phyloP scores from a whole-genome alignment of 2,888 invertebrate species.

The Brenthis ino region DNA sequence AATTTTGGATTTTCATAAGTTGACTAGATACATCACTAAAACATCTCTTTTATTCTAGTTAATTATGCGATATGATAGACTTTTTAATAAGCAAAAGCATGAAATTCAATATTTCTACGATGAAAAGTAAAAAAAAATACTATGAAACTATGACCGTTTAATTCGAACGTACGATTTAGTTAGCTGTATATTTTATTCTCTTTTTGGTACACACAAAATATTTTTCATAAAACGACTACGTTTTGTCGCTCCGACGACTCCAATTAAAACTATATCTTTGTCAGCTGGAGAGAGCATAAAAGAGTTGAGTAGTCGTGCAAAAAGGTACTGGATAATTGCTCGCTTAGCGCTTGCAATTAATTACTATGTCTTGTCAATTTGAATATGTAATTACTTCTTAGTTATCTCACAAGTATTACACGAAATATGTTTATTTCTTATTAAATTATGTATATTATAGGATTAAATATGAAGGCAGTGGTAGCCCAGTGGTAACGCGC shows the following conservation, averaged over 20 bases:
- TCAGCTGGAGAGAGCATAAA: slow-evolving; percentile 61
- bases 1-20: neutral
- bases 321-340: slow-evolving; percentile 67
- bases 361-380: slow-evolving; percentile 62
- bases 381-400: slow-evolving; percentile 41
- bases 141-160: neutral
- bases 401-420: neutral
- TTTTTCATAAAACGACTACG: slow-evolving; percentile 71
- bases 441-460: too few relatives aligned
- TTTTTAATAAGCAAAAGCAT: too few relatives aligned
- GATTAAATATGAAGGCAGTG: too few relatives aligned
- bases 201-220: slow-evolving; percentile 43
- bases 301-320: slow-evolving; percentile 61
- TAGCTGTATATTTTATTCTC: neutral
- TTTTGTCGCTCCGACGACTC: slow-evolving; percentile 70
- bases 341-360: slow-evolving; percentile 52
- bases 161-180: too few relatives aligned
- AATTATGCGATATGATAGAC: too few relatives aligned
- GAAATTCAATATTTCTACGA: too few relatives aligned
- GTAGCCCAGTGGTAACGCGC: too few relatives aligned
- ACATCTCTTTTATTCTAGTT: too few relatives aligned
- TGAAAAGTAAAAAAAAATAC: neutral
- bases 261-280: slow-evolving; percentile 79
- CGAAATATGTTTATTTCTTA: too few relatives aligned
- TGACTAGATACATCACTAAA: too few relatives aligned